Percentiles rank a stretch among this genome's conserved stretches.
Evolutionary conservation across 2,797 vertebrate genomes (phyloP).

Genomic region (Danio kyathit): DNA sequence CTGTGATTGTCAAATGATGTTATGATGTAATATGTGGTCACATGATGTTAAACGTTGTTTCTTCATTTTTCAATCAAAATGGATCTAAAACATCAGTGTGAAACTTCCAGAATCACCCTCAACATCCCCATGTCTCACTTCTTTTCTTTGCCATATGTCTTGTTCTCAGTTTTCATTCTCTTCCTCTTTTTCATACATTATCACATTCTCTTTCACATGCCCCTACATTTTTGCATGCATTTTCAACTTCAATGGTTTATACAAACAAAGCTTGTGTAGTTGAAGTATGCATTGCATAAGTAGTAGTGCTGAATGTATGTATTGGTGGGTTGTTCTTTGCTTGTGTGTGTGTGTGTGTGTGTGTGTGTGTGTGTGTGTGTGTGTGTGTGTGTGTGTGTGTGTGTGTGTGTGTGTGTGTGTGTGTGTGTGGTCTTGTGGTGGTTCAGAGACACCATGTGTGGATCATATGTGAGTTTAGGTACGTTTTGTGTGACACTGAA

Average conservation of each 20-base stretch:
- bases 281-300: neutral
- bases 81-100: neutral
- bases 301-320: too few species aligned
- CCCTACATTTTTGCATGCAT: neutral
- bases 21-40: neutral
- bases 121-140: slow-evolving; percentile 7
- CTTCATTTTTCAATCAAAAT: neutral
- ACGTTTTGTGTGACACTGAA: slow-evolving; percentile 66
- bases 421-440: slow-evolving; percentile 60
- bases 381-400: too few species aligned
- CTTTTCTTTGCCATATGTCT: slow-evolving; percentile 18
- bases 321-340: neutral
- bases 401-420: too few species aligned
- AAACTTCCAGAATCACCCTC: slow-evolving; percentile 2
- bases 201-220: neutral
- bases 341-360: too few species aligned
- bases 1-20: neutral
- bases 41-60: neutral
- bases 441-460: slow-evolving; percentile 69
- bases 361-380: too few species aligned
- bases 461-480: slow-evolving; percentile 70
- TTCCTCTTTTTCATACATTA: slow-evolving; percentile 23
- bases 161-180: slow-evolving; percentile 23
- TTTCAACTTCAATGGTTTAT: slow-evolving; percentile 25
- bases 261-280: neutral